Conservation (phyloP, 1,140 invertebrate genomes). For the Colletes latitarsis region DNA sequence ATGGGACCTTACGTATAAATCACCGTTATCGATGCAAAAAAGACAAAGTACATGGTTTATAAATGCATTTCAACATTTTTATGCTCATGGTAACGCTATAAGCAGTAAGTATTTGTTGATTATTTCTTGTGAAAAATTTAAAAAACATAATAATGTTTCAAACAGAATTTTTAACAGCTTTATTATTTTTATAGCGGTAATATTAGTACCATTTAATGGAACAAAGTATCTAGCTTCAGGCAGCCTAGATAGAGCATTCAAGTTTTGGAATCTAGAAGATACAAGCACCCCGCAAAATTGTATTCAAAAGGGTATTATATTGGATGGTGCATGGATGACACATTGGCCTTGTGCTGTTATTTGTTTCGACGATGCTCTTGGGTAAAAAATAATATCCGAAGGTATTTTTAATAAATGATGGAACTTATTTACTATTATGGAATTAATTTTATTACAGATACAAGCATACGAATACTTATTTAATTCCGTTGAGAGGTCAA, state of each 20-base stretch:
- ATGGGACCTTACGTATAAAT: conserved; percentile 82
- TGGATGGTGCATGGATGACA: conserved; percentile 76
- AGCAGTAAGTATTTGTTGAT: conserved; percentile 68
- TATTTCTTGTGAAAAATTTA: neutral
- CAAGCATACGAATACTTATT: conserved; percentile 72
- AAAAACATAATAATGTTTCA: neutral
- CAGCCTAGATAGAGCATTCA: conserved; percentile 79
- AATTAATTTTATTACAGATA: conserved; percentile 63
- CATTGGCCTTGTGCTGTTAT: conserved; percentile 76
- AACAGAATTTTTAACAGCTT: neutral
- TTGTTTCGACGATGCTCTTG: conserved; percentile 76
- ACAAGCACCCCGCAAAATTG: conserved; percentile 66
- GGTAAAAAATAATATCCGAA: conserved; percentile 60
- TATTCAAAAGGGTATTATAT: conserved; percentile 72
- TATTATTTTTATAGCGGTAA: conserved; percentile 69
- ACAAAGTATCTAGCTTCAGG: conserved; percentile 76
- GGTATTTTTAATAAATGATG: conserved; percentile 20
- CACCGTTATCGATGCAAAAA: conserved; percentile 79
- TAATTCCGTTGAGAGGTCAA: conserved; percentile 74
- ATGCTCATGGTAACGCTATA: conserved; percentile 77
- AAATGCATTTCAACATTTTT: conserved; percentile 77
- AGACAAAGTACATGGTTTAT: conserved; percentile 75
- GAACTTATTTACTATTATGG: conserved; percentile 10
- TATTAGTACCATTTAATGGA: conserved; percentile 73
- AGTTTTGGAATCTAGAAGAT: conserved; percentile 81